Base-by-base conservation (phyloP, 2,888 invertebrate species). In the Stictocephala bisonia region DNA sequence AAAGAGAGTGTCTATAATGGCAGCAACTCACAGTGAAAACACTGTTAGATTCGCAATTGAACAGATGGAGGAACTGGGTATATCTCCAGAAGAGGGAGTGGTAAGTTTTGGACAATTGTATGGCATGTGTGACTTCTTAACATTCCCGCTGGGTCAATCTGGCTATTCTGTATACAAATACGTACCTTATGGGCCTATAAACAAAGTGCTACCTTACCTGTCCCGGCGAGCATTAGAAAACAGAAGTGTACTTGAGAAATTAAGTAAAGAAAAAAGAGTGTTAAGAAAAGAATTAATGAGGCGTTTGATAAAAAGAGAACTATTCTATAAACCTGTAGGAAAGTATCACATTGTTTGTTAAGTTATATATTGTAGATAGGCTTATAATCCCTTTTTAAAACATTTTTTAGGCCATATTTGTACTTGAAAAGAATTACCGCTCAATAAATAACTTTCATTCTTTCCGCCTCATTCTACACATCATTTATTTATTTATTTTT, bases 71-170 rank as follows among this genome's bases (percentile, higher is more conserved):
- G 94, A 97, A 83, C 91, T 93, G 82, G 91, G 91, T 72, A 93
- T 99, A 82, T 90, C 91, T 79, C 97, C 97, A 0, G 91, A 92
- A 77, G 97, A 99, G 83, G 92, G 93, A 85, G 94, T 98, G 41
- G 95, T 99, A 81, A 99, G 99, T 86, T 99, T 99, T 86, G 99
- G 99, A 1, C 99, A 99, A 85, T 88, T 99, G 81, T 88, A 96
- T 79, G 99, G 98, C 85, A 99, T 99, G 99, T 99, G 99, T 84
- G 99, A 99, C 85, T 98, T 99, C 85, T 93, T 99, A 83, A 96
- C 97, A 79, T 97, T 98, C 88, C 96, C 97, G n/a, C 88, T 99
- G 72, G 98, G 99, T 82, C 99, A 99, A 87, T 93, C 97, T 44
- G 99, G 99, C 51, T 99, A 97, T 85, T 98, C 98, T 0, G 98